Evolutionary conservation across 2,113 vertebrate genomes (phyloP).

Genomic region (Tringa solitaria): DNA sequence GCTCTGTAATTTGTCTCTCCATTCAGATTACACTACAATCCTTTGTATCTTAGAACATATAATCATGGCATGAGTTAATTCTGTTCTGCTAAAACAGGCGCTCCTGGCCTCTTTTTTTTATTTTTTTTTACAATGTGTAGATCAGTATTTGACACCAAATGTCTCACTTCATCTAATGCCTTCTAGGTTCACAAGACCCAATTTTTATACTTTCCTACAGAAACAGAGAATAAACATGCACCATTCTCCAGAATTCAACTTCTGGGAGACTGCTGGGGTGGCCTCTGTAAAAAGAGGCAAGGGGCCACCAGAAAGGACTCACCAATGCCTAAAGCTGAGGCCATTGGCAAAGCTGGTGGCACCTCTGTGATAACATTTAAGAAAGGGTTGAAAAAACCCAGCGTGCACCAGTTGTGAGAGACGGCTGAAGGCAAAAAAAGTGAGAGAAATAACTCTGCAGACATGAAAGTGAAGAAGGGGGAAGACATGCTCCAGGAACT

Average conservation of each 20-base stretch:
- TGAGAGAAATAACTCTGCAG: background rate
- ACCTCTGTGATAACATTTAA: background rate
- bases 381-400: background rate
- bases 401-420: fast-evolving
- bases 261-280: too few relatives aligned
- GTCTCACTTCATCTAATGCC: background rate
- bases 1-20: background rate
- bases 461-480: background rate
- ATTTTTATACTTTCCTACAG: too few relatives aligned
- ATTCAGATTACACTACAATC: background rate
- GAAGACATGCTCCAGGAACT: background rate
- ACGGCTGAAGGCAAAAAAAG: fast-evolving
- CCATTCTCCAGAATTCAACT: too few relatives aligned
- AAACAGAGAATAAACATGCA: too few relatives aligned
- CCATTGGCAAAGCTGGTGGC: too few relatives aligned
- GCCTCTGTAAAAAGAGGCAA: background rate
- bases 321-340: background rate
- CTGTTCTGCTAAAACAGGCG: background rate
- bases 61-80: background rate
- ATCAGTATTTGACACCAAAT: background rate
- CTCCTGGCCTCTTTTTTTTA: background rate
- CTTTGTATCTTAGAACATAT: background rate
- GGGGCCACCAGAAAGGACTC: background rate
- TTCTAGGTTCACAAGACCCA: background rate
- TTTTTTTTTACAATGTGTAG: background rate